Evolutionary conservation across 2,113 vertebrate genomes (phyloP).

Genomic region (Sander lucioperca): DNA sequence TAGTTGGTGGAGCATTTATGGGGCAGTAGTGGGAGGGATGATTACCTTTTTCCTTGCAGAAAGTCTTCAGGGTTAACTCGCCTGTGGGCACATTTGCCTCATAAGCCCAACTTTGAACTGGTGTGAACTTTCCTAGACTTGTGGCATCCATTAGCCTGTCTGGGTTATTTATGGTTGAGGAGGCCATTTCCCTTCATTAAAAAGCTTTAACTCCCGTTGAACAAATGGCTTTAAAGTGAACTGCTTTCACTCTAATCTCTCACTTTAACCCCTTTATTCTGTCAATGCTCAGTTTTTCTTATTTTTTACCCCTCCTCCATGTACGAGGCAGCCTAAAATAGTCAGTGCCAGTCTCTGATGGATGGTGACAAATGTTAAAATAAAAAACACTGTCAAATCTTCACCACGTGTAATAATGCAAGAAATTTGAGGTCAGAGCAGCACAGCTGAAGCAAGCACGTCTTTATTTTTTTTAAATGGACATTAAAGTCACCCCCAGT

Average conservation of each 20-base stretch:
- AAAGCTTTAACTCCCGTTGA: constrained; percentile 13
- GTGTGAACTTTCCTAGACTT: constrained; percentile 26
- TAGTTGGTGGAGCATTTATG: background rate
- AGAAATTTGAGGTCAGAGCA: constrained; percentile 3
- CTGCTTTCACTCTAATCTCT: background rate
- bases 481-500: background rate
- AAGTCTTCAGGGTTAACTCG: background rate
- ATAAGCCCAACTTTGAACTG: constrained; percentile 32
- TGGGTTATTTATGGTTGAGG: constrained; percentile 39
- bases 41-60: background rate
- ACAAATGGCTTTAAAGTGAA: constrained; percentile 39
- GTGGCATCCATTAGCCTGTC: background rate
- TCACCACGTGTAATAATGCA: background rate
- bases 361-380: constrained; percentile 5
- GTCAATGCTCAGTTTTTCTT: background rate
- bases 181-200: constrained; percentile 19
- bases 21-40: background rate
- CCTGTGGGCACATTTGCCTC: constrained; percentile 8
- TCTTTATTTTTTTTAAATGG: background rate
- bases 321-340: background rate
- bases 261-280: background rate
- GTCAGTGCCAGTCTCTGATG: background rate
- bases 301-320: background rate
- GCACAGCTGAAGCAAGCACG: background rate
- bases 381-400: background rate